Evolutionary conservation across 2,797 vertebrate genomes (phyloP), one percentile per base, ranked within the genome.

Genomic region (Megaceryle alcyon): DNA sequence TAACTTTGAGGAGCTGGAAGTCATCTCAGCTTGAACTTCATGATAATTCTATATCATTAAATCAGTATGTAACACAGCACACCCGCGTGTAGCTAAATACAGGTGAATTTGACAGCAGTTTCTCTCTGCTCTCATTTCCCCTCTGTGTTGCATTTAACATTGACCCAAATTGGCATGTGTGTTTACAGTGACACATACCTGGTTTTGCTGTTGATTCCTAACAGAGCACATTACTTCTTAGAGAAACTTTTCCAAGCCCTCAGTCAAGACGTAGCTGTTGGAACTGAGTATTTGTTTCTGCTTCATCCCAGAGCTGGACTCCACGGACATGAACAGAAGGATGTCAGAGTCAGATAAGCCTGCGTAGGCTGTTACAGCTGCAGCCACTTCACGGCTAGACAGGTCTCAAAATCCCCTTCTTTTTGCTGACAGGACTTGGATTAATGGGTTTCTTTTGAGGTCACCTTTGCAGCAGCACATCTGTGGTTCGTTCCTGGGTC

Each of bases 31-130:
- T 64, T 82, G 88, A 83, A 23, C 33, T 71, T 57, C 10, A 2
- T 7, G 35, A 25, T 29, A 39, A 68, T 57, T 72, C 29, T 4
- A 0, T 63, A 8, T 17, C 15, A 12, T 56, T 53, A 39, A 66
- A 51, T 48, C n/a, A 29, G 28, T 3, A 8, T 15, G 26, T 22
- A 3, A 25, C n/a, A 22, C 0, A 9, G 56, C 64, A 56, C 44
- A 57, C 7, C 44, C 1, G 1, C 7, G 4, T 4, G 48, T 35
- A 14, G 21, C 12, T 6, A 8, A 33, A 4, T 18, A 22, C 63
- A n/a, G 51, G 31, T 44, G 66, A 29, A 10, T 57, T 18, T 80
- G 7, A 4, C 51, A 43, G 17, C 4, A 12, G 0, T 3, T 73
- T 56, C 44, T 12, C 48, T 73, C 35, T 65, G 59, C 6, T 59